A percentile compares a stretch with the other conserved stretches of the same genome.
phyloP scores from a whole-genome alignment of 2,797 vertebrate genomes.

The Zonotrichia albicollis region DNA sequence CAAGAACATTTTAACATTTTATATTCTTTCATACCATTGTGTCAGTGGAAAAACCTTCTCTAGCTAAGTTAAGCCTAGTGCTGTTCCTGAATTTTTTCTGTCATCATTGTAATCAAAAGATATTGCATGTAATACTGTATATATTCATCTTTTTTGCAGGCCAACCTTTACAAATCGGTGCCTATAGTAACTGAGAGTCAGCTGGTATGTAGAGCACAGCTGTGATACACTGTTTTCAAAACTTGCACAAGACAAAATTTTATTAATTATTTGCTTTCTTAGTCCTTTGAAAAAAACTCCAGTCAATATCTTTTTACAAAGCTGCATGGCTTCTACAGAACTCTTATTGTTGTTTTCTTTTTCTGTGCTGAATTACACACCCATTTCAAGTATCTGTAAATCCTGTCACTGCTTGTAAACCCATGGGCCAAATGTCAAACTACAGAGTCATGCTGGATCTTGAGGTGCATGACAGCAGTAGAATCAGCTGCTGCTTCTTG shows the following conservation, averaged over 20 bases:
- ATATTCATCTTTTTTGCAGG: conserved; percentile 67
- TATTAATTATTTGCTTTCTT: background rate
- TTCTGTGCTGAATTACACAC: background rate
- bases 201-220: conserved; percentile 65
- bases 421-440: background rate
- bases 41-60: background rate
- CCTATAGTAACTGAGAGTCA: conserved; percentile 63
- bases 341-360: background rate
- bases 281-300: background rate
- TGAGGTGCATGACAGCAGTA: background rate
- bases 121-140: background rate
- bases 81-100: background rate
- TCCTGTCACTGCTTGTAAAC: background rate
- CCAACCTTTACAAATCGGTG: conserved; percentile 65
- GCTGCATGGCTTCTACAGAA: background rate
- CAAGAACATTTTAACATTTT: background rate
- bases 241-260: background rate
- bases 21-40: background rate
- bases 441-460: background rate
- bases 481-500: background rate
- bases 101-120: background rate
- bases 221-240: background rate
- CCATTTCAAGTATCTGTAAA: background rate
- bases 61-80: background rate
- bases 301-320: background rate